A percentile compares a stretch with the other conserved stretches of the same genome.
These are phyloP conservation scores for Ruditapes philippinarum DNA, from an alignment of 1,140 invertebrate genomes.

Conservation along the genomic window DNA sequence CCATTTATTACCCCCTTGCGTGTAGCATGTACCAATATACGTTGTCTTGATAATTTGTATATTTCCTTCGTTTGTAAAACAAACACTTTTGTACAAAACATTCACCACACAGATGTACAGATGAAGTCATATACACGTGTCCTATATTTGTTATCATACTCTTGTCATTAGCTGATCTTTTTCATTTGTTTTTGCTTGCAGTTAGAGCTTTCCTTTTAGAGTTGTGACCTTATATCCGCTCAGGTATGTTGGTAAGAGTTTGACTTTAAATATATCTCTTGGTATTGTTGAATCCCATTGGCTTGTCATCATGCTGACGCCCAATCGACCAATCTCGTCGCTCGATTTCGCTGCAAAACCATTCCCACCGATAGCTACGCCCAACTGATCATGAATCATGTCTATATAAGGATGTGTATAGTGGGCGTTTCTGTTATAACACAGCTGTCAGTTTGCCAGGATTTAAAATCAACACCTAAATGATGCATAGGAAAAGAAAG, in stretches of 20 bases:
- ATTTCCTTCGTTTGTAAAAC: too few species aligned
- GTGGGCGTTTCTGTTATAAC: conserved; percentile 56
- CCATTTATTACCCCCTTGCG: too few species aligned
- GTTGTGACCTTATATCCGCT: background rate
- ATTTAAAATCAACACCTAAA: background rate
- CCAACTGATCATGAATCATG: conserved; percentile 49
- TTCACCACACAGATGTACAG: too few species aligned
- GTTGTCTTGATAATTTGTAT: too few species aligned
- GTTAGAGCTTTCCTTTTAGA: background rate
- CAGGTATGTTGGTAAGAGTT: background rate
- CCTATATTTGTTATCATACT: too few species aligned
- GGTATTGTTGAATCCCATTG: conserved; percentile 31
- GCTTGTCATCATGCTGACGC: conserved; percentile 43
- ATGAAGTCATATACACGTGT: too few species aligned
- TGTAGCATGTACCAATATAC: too few species aligned
- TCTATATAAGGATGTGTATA: conserved; percentile 67
- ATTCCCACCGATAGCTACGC: conserved; percentile 60
- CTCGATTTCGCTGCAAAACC: conserved; percentile 63
- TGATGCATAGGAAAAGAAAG: too few species aligned
- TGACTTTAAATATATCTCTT: conserved; percentile 3
- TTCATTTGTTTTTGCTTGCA: too few species aligned
- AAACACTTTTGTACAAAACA: too few species aligned
- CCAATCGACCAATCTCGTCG: conserved; percentile 71
- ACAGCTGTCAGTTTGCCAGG: conserved; percentile 41
- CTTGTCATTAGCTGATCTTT: too few species aligned